Evolutionary conservation across 2,113 vertebrate species (phyloP).

Genomic region (Sclerurus mexicanus): DNA sequence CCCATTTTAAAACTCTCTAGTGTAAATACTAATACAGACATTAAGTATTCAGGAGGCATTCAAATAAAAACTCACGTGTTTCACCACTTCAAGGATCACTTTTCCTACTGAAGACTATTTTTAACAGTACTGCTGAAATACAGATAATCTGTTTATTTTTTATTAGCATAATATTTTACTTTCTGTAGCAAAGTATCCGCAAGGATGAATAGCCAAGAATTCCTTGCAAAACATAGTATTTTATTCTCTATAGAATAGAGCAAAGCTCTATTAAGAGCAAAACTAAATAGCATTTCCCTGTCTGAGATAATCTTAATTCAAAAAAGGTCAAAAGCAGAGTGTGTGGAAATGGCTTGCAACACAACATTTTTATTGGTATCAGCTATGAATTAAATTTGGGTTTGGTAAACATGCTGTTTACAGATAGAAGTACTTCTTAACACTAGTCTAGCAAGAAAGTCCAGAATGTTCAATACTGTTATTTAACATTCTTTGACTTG

Average conservation of each 20-base stretch:
- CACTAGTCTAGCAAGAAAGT: background rate
- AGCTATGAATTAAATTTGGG: background rate
- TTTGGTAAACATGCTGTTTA: background rate
- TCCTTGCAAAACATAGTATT: background rate
- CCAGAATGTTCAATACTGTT: background rate
- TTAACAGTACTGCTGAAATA: slow-evolving; percentile 1
- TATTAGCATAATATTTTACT: background rate
- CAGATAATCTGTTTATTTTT: background rate
- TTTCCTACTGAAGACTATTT: slow-evolving; percentile 18
- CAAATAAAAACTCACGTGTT: slow-evolving; percentile 23
- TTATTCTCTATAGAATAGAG: background rate
- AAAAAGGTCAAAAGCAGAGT: background rate
- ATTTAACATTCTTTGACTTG: background rate
- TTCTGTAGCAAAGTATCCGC: background rate
- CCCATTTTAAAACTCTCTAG: slow-evolving; percentile 47
- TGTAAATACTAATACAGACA: slow-evolving; percentile 47
- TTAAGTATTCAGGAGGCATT: slow-evolving; percentile 55
- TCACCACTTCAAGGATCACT: background rate
- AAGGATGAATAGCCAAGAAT: background rate
- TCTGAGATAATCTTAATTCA: background rate
- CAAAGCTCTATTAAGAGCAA: background rate
- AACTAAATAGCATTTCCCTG: background rate
- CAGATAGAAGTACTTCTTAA: background rate
- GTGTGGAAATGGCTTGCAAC: background rate
- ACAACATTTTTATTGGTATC: background rate